Base-by-base conservation (phyloP, 2,888 invertebrate species). In the Drosophila limbata region DNA sequence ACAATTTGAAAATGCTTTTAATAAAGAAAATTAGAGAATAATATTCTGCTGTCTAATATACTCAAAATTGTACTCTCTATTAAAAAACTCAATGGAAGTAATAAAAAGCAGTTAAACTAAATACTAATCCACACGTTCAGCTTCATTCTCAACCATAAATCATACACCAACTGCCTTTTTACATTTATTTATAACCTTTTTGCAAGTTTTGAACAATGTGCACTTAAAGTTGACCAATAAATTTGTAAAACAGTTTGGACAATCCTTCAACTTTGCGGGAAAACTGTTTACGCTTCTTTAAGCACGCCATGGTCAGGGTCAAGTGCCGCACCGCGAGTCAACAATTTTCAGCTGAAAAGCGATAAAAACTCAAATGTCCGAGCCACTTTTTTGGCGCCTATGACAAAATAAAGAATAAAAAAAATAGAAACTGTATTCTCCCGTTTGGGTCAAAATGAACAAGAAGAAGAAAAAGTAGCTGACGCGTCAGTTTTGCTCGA, bases 371-470 rank as follows among this genome's bases (percentile, higher is more conserved):
- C 15, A 47, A 47, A 45, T 42, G 60, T 56, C 50, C 65, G 21
- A 59, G 55, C 53, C 70, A 81, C 67, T 83, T 73, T 81, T 59
- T 56, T 71, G 81, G 74, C 80, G 80, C 80, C 84, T 81, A 71
- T 55, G 63, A 60, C 47, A 40, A 39, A 37, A 31, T 11, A 19
- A 17, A 59, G 15, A 21, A 59, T 17, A 39, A 31, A 51, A 13
- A 52, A 40, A 40, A 10, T 40, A 39, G n/a, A 47, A 55, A 40
- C 35, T 17, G 45, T 40, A 62, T 61, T 66, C 42, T 63, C 35
- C 65, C 45, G 65, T 47, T 15, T 8, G 8, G 47, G 39, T 33
- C 31, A 47, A 56, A 13, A 25, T 17, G 15, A 31, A 33, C 11
- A 11, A 25, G 25, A 10, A 45, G 9, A 19, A 21, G 11, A 25